Evolutionary conservation across 1,140 invertebrate genomes (phyloP), one percentile per base, ranked within the genome.

Genomic region (Drosophila rhopaloa): DNA sequence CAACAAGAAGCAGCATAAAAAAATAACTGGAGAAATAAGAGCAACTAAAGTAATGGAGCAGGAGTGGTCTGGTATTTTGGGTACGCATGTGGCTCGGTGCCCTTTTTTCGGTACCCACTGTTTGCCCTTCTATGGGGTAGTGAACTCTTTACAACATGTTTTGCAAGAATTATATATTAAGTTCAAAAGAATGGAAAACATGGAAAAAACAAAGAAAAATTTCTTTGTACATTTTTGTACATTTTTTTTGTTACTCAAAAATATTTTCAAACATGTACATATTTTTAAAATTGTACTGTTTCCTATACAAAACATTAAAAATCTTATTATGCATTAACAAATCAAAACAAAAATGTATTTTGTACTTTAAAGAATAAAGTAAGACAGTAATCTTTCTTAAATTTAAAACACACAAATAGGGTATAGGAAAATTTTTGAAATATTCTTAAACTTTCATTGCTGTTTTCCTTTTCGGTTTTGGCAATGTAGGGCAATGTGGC

Each of bases 401-500:
- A 32, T 32, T 8, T 32, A 32, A 32, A 32, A 32, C 6, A 32
- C 6, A 8, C 7, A 8, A 7, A 32, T 11, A 38, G 62, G 10
- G 67, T 57, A 29, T 57, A 43, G 2, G 1, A 0, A 27, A 35
- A 16, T 24, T 32, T 4, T 16, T 9, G 5, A 59, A 60, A 37
- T 19, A 32, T 4, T 14, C 24, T 0, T 9, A n/a, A 27, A 5
- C 16, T 6, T 11, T 0, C 14, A 41, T 19, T 19, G 5, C 4
- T 47, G 29, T 47, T 56, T 35, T 61, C 43, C 16, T 48, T 61
- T 51, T 62, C 57, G 60, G 56, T 57, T 48, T 56, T 35, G 24
- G 47, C 73, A 76, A 79, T 72, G 71, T 88, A 74, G 76, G 82
- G 82, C 83, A 86, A 86, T 86, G 82, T 86, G 82, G 85, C 84